phyloP scores from a whole-genome alignment of 2,113 vertebrate species.

The Antechinus flavipes region DNA sequence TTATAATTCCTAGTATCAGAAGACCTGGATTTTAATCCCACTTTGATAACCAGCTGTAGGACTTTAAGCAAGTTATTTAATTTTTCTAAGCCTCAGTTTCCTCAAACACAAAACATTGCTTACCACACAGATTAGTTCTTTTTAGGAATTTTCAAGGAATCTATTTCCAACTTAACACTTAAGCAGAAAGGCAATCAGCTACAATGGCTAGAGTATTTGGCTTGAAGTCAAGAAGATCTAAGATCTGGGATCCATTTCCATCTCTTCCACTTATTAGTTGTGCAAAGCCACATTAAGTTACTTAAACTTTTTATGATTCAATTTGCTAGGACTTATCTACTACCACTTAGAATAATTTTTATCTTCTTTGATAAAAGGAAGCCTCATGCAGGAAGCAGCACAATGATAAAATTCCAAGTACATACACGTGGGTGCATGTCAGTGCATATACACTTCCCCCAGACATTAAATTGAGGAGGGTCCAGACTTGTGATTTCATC shows the following conservation, averaged over 20 bases:
- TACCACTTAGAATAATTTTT: neutral
- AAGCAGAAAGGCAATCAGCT: neutral
- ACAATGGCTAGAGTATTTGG: neutral
- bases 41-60: neutral
- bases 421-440: neutral
- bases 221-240: neutral
- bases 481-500: neutral
- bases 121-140: neutral
- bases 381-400: neutral
- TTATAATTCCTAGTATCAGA: neutral
- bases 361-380: neutral
- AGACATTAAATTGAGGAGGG: neutral
- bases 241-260: neutral
- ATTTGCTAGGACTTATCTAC: neutral
- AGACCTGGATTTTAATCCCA: neutral
- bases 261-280: neutral
- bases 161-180: neutral
- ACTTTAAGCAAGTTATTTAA: neutral
- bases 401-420: neutral
- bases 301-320: neutral
- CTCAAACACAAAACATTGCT: neutral
- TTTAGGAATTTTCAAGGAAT: neutral
- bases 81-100: neutral
- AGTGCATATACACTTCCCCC: neutral
- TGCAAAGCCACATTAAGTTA: neutral